Evolutionary conservation across 2,888 invertebrate species (phyloP).

Genomic region (Hedychridium roseum): DNA sequence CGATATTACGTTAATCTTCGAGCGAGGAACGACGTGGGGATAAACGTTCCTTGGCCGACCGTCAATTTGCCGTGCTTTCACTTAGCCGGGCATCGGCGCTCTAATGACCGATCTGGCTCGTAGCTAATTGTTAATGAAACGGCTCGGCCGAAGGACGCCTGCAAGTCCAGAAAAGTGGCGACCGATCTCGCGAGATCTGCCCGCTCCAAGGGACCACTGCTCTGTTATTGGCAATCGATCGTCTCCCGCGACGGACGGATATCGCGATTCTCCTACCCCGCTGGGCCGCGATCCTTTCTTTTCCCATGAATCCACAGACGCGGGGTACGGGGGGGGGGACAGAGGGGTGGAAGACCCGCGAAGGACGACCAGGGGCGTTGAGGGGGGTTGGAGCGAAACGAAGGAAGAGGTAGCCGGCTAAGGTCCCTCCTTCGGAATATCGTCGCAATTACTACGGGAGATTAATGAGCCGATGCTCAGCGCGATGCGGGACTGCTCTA

Average conservation of each 20-base stretch:
- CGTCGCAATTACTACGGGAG: conserved; percentile 57
- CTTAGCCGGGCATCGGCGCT: too few species aligned
- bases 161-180: too few species aligned
- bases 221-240: conserved; percentile 44
- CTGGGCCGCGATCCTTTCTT: conserved; percentile 27
- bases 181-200: too few species aligned
- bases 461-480: conserved; percentile 59
- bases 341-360: conserved; percentile 33
- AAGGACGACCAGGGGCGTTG: conserved; percentile 4
- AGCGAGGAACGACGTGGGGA: too few species aligned
- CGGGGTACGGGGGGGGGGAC: conserved; percentile 35
- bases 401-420: conserved; percentile 38
- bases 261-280: conserved; percentile 36
- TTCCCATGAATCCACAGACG: conserved; percentile 6
- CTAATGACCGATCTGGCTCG: too few species aligned
- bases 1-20: too few species aligned
- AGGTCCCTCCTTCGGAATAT: conserved; percentile 51
- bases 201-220: too few species aligned
- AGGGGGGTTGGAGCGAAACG: conserved; percentile 13
- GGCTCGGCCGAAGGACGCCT: too few species aligned
- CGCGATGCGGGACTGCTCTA: conserved; percentile 50
- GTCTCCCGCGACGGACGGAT: conserved; percentile 36
- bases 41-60: too few species aligned
- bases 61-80: too few species aligned
- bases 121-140: too few species aligned